These are phyloP conservation scores for Trematomus bernacchii DNA, from an alignment of 2,797 vertebrate species.

Conservation along the genomic window DNA sequence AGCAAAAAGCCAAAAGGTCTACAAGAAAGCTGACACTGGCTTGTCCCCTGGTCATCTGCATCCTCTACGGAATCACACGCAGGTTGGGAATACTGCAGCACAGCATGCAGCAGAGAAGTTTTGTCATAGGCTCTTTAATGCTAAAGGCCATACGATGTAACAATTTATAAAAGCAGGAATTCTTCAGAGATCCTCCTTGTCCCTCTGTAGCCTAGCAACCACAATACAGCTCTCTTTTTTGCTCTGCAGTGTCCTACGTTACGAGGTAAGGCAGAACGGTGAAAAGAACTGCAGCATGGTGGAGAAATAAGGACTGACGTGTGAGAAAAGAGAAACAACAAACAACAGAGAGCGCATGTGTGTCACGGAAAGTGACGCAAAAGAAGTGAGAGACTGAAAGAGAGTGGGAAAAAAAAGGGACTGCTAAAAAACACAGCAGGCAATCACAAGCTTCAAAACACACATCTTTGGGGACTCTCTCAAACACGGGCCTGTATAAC, in stretches of 20 bases:
- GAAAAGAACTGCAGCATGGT: background rate
- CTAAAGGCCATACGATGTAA: conserved; percentile 59
- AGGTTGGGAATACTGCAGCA: conserved; percentile 24
- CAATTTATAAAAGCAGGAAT: conserved; percentile 70
- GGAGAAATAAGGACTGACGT: conserved; percentile 4
- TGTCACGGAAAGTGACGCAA: conserved; percentile 27
- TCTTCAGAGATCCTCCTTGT: conserved; percentile 71
- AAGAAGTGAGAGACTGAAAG: conserved; percentile 9
- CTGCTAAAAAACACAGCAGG: conserved; percentile 19
- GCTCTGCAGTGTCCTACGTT: conserved; percentile 59
- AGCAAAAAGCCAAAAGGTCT: conserved; percentile 28
- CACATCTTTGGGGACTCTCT: conserved; percentile 29
- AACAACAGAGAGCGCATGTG: background rate
- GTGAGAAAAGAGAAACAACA: background rate
- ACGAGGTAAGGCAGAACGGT: conserved; percentile 34
- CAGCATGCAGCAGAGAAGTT: background rate
- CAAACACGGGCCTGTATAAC: background rate
- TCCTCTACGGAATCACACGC: conserved; percentile 9
- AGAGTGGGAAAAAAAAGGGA: conserved; percentile 1
- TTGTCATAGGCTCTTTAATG: conserved; percentile 40
- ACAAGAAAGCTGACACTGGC: conserved; percentile 33
- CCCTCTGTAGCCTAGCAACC: conserved; percentile 86
- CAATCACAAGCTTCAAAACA: conserved; percentile 3
- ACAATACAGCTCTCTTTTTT: conserved; percentile 60
- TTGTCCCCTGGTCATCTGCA: conserved; percentile 23